Evolutionary conservation across 2,888 invertebrate genomes (phyloP).

Genomic region (Hirtodrosophila alboralis): DNA sequence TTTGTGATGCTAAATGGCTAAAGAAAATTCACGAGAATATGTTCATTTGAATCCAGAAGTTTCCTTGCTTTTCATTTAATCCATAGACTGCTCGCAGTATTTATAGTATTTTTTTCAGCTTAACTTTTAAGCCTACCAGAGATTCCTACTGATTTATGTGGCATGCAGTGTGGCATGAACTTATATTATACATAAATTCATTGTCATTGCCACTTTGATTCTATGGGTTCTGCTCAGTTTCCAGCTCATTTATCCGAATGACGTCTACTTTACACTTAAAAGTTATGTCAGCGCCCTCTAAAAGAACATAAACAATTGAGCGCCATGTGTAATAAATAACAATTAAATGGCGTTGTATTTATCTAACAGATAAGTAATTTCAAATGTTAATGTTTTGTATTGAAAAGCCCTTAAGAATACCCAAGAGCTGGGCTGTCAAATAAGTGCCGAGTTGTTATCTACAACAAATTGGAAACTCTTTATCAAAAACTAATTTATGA

Average conservation of each 20-base stretch:
- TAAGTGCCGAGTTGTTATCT: constrained; percentile 23
- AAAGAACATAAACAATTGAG: constrained; percentile 14
- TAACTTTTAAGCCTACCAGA: background rate
- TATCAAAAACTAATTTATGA: constrained; percentile 51
- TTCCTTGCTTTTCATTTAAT: no score
- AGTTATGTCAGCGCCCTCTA: constrained; percentile 29
- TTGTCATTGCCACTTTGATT: constrained; percentile 39
- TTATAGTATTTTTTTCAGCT: no score
- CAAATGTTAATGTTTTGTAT: constrained; percentile 61
- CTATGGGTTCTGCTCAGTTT: constrained; percentile 18
- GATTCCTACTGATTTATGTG: constrained; percentile 1
- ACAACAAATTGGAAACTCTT: constrained; percentile 39
- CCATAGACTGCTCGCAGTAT: no score
- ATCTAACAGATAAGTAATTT: constrained; percentile 26
- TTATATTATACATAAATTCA: constrained; percentile 18
- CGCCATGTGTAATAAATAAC: constrained; percentile 59
- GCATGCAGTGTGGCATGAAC: background rate
- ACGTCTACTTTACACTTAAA: background rate
- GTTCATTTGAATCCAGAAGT: no score
- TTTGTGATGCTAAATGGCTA: no score
- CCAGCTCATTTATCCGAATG: constrained; percentile 1
- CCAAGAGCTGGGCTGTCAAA: constrained; percentile 1
- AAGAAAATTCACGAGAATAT: no score
- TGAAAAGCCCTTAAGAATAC: constrained; percentile 5
- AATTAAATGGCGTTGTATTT: constrained; percentile 54